Conservation (phyloP, 1,140 invertebrate species). For the Drosophila kepulauana region DNA sequence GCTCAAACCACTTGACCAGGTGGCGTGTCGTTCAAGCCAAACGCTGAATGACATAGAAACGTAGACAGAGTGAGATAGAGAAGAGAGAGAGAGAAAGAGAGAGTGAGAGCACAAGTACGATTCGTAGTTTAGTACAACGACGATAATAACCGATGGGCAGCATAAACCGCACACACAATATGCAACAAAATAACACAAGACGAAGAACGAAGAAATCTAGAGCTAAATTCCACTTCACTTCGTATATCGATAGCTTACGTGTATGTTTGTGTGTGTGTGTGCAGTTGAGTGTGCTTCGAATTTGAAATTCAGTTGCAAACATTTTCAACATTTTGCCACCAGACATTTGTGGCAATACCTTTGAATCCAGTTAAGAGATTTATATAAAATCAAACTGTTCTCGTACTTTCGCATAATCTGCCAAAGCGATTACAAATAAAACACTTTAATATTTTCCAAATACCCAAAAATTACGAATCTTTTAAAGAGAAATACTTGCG, state of each 20-base stretch:
- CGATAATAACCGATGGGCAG: slow-evolving; percentile 26
- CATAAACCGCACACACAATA: slow-evolving; percentile 33
- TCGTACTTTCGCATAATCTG: background rate
- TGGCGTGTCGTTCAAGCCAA: slow-evolving; percentile 22
- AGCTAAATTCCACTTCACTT: slow-evolving; percentile 15
- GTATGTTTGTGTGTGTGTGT: background rate
- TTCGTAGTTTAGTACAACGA: slow-evolving; percentile 1
- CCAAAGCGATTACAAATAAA: background rate
- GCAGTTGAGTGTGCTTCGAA: slow-evolving; percentile 8
- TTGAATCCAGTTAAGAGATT: background rate
- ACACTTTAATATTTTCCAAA: too few relatives aligned
- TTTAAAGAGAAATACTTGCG: too few relatives aligned
- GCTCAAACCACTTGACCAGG: slow-evolving; percentile 34
- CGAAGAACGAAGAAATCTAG: background rate
- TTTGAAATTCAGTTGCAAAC: slow-evolving; percentile 5
- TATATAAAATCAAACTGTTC: background rate
- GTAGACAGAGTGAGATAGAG: background rate
- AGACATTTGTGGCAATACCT: slow-evolving; percentile 8
- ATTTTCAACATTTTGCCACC: background rate
- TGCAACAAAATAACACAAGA: slow-evolving; percentile 12
- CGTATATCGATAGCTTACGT: slow-evolving; percentile 1
- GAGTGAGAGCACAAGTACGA: too few relatives aligned
- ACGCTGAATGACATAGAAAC: slow-evolving; percentile 8
- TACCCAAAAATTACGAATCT: too few relatives aligned
- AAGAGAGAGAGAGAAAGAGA: background rate